Base-by-base conservation (phyloP, 2,888 invertebrate genomes). In the Euspilapteryx auroguttella region DNA sequence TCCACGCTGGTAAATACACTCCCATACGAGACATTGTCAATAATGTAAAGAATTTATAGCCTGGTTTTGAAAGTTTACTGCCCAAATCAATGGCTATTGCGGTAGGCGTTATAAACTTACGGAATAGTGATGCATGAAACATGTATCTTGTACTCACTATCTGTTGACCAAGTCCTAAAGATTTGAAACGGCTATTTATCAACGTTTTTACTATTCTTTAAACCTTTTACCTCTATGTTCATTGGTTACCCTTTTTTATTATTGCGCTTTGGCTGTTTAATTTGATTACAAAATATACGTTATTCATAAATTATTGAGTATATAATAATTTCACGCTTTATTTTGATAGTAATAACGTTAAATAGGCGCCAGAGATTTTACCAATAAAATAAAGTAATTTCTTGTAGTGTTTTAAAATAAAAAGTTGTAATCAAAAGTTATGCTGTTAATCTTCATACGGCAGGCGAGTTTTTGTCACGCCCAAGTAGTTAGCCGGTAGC, bases 41-140 rank as follows among this genome's bases (percentile, higher is more conserved):
- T 62, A 62, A 63, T 55, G 53, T 63, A 34, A 47, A 44, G 40
- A 40, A 53, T 58, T 61, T 62, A 62, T 49, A 56, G 47, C 48
- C 50, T 44, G 49, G 56, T 57, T 57, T 55, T 42, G 47, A 49
- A 47, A 47, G 56, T 64, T 64, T 68, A 66, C 51, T 39, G 40
- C 42, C 37, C n/a, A n/a, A n/a, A n/a, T 33, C 42, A 52, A 55
- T 44, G 37, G 41, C 17, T n/a, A 15, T 9, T n/a, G 35, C 38
- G 40, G 58, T 59, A 58, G 59, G 59, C 53, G 63, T 41, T 32
- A 6, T 27, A n/a, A 27, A 21, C 32, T 33, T 30, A 34, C 39
- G 33, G 35, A 37, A 38, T 35, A 37, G 42, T 48, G 44, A 39
- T 37, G 41, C 39, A 41, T 40, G 37, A 35, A 37, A 35, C 42